Conservation (phyloP, 1,140 invertebrate genomes). For the Panagrolaimus sp. region DNA sequence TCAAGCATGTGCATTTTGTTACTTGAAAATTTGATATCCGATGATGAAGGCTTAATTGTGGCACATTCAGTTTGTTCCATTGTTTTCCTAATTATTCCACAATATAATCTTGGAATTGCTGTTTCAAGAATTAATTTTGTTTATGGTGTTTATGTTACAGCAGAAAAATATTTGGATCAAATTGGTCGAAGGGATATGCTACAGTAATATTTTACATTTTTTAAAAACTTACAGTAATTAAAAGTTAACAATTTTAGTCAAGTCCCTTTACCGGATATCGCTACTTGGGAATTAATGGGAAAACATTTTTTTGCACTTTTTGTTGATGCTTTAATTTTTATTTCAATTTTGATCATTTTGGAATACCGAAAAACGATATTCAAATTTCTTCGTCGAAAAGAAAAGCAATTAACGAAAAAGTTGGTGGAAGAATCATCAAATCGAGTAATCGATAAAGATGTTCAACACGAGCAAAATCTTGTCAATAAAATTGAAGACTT, state of each 20-base stretch:
- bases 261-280: slow-evolving; percentile 50
- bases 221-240: too few relatives aligned
- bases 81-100: slow-evolving; percentile 70
- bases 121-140: slow-evolving; percentile 44
- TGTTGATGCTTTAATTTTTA: slow-evolving; percentile 64
- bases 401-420: slow-evolving; percentile 16
- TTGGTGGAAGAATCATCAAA: background rate
- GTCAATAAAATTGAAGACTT: slow-evolving; percentile 26
- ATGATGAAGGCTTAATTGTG: slow-evolving; percentile 32
- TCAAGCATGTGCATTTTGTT: slow-evolving; percentile 43
- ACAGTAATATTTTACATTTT: too few relatives aligned
- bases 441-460: slow-evolving; percentile 37
- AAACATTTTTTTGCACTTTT: slow-evolving; percentile 65
- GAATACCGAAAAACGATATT: slow-evolving; percentile 65
- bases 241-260: too few relatives aligned
- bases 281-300: slow-evolving; percentile 66
- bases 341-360: slow-evolving; percentile 63
- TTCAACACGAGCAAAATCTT: slow-evolving; percentile 37
- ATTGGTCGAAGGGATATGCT: slow-evolving; percentile 15
- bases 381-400: slow-evolving; percentile 36
- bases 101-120: slow-evolving; percentile 67
- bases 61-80: slow-evolving; percentile 63
- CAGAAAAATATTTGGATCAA: slow-evolving; percentile 34
- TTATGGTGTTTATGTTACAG: slow-evolving; percentile 32
- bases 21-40: slow-evolving; percentile 42